Base-by-base conservation (phyloP, 2,797 vertebrate species). In the Erethizon dorsatum region DNA sequence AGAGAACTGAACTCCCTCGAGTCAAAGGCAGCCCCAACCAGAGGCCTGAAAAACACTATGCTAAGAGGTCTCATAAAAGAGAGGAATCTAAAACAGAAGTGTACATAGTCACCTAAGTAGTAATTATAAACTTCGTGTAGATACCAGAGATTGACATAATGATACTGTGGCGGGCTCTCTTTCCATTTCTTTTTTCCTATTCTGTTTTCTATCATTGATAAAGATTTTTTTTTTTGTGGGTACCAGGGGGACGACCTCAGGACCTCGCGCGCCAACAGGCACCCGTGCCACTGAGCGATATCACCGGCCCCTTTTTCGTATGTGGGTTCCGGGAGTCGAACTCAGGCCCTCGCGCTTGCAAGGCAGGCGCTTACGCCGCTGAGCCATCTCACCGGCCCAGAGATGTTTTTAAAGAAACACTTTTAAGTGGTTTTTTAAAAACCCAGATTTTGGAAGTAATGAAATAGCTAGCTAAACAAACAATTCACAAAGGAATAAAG, bases 141-240 rank as follows among this genome's bases (percentile, higher is more conserved):
- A 63, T 20, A 73, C 18, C 37, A 90, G 37, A 82, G 24, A 52
- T 1, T 50, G n/a, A 85, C 75, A 90, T 67, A 78, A 0, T 78
- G 59, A 87, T 83, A 65, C 0, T 18, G 45, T 20, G 37, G 82
- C 5, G 50, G 31, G n/a, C 22, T 73, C 61, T 56, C 61, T 57
- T 75, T 54, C 59, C 52, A 73, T 83, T 82, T 45, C 52, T 85
- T 95, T 88, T 59, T 90, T 79, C 54, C 73, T 57, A 10, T 75
- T 88, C 78, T 97, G 59, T 91, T 96, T 90, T 37, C 79, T 94
- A 69, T 22, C 37, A 69, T 28, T 69, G 22, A 89, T 45, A 75
- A 73, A 84, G 22, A 67, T 33, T 54, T 52, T 56, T 96, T 88
- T 57, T n/a, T n/a, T n/a, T n/a, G n/a, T n/a, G n/a, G n/a, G n/a